Percentiles rank a stretch among this genome's conserved stretches.
These are phyloP conservation scores for Corella eumyota DNA, from an alignment of 23 tunicate species.

Conservation along the genomic window DNA sequence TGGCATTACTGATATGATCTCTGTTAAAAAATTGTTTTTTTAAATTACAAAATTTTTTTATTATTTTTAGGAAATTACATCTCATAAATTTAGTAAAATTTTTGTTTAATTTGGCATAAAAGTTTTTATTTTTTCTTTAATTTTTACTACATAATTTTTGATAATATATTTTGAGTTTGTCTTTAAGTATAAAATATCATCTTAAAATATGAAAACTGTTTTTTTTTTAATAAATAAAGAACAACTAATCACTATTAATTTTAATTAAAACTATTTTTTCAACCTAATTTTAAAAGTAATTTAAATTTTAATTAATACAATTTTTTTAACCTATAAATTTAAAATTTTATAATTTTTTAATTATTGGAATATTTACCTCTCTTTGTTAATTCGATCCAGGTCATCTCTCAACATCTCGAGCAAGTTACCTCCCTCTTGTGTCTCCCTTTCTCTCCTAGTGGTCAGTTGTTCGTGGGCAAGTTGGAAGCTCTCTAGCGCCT, in stretches of 20 bases:
- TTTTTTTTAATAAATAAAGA: not conserved
- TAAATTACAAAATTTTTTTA: no score
- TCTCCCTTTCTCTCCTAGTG: constrained; percentile 51
- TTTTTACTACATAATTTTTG: no score
- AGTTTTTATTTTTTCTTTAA: no score
- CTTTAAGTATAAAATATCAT: not conserved
- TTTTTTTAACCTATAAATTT: no score
- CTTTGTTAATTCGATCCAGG: constrained; percentile 59
- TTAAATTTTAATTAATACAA: no score
- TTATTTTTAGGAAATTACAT: no score
- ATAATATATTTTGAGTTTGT: not conserved
- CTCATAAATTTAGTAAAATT: no score
- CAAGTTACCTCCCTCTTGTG: constrained; percentile 65
- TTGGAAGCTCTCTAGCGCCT: constrained; percentile 40
- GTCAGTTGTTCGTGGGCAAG: constrained; percentile 45
- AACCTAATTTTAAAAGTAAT: no score
- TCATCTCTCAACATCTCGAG: constrained; percentile 73
- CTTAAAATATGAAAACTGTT: not conserved
- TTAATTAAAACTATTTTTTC: no score
- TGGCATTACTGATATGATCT: constrained; percentile 29
- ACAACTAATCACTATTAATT: no score
- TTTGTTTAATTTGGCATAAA: no score
- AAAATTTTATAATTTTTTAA: no score
- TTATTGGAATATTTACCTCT: constrained; percentile 63
- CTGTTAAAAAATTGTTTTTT: constrained; percentile 16